Conservation (phyloP, 2,797 vertebrate species). For the Phalanger gymnotis region DNA sequence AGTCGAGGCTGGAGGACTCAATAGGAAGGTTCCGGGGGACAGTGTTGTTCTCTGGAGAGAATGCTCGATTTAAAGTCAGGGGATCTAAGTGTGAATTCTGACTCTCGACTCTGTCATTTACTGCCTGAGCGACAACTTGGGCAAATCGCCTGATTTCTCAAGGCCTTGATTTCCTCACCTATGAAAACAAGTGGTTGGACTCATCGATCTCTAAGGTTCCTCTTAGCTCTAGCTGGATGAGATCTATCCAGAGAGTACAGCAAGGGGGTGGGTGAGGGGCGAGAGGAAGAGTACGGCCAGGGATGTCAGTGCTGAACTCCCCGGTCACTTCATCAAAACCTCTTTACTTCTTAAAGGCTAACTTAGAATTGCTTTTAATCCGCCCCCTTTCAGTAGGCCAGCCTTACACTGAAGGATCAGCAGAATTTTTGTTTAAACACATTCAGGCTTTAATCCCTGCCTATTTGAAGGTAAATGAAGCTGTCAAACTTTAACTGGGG, state of each 20-base stretch:
- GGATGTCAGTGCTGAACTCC: background rate
- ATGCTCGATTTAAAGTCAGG: background rate
- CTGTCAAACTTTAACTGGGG: conserved; percentile 4
- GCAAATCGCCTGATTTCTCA: background rate
- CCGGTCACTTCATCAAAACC: conserved; percentile 56
- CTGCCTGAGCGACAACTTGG: background rate
- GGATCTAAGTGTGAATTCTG: background rate
- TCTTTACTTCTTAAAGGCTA: conserved; percentile 56
- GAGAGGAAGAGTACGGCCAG: background rate
- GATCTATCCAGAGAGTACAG: background rate
- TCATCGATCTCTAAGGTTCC: background rate
- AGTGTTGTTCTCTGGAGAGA: background rate
- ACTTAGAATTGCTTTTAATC: conserved; percentile 66
- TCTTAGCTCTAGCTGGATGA: background rate
- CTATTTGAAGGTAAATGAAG: background rate
- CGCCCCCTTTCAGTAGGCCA: conserved; percentile 55
- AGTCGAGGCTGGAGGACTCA: background rate
- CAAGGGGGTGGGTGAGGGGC: background rate
- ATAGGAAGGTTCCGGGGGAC: background rate
- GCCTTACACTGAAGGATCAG: conserved; percentile 41
- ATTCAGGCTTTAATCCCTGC: conserved; percentile 1
- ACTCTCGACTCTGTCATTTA: background rate
- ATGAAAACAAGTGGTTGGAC: background rate
- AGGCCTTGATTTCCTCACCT: background rate
- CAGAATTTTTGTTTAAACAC: conserved; percentile 53